Conservation (phyloP, 2,113 vertebrate species). For the Clarias batrachus region DNA sequence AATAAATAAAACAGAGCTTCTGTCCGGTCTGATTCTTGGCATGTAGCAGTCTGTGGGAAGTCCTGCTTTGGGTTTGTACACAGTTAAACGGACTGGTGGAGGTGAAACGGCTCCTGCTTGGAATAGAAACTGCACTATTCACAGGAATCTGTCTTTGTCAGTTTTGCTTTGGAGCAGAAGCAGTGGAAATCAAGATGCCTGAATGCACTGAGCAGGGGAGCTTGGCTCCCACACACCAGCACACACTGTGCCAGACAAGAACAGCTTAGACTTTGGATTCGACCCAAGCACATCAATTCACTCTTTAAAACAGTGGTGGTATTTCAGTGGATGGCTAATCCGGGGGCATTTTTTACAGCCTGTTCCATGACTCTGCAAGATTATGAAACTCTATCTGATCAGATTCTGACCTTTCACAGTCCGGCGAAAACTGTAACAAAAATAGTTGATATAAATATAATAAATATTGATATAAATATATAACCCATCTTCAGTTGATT, state of each 20-base stretch:
- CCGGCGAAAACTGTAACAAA: neutral
- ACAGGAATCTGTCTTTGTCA: slow-evolving; percentile 19
- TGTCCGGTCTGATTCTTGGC: neutral
- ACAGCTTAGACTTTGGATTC: slow-evolving; percentile 1
- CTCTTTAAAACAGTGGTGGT: neutral
- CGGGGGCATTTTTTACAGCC: neutral
- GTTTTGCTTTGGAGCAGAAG: slow-evolving; percentile 2
- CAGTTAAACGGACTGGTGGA: neutral
- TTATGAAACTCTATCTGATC: neutral
- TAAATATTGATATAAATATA: too few relatives aligned
- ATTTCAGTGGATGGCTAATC: slow-evolving; percentile 4
- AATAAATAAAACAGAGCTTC: neutral
- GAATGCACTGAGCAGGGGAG: neutral
- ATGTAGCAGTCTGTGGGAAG: neutral
- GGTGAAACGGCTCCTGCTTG: neutral
- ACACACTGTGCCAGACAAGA: slow-evolving; percentile 4
- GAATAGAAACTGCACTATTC: slow-evolving; percentile 18
- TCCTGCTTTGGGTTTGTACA: neutral
- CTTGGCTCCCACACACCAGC: neutral
- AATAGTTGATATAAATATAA: too few relatives aligned
- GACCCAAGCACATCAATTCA: slow-evolving; percentile 4
- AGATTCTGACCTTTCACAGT: neutral
- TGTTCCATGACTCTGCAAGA: neutral
- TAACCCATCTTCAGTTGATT: neutral
- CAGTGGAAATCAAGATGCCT: slow-evolving; percentile 19